Evolutionary conservation across 2,888 invertebrate species (phyloP).

Genomic region (Drosophila tanythrix): DNA sequence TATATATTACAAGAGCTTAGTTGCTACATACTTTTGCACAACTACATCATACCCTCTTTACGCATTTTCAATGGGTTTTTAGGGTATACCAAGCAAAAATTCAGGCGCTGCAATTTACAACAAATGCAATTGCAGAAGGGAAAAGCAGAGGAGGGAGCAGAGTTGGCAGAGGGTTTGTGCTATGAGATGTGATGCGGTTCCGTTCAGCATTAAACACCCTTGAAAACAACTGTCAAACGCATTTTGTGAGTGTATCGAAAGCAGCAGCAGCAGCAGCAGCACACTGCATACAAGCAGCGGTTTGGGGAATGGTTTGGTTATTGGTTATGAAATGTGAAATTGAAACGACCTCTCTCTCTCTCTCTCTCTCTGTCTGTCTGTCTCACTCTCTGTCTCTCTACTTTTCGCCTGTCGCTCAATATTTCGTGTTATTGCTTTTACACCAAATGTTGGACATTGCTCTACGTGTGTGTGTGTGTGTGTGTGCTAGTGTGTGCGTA

Average conservation of each 20-base stretch:
- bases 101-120: conserved; percentile 14
- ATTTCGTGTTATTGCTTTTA: conserved; percentile 63
- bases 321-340: conserved; percentile 43
- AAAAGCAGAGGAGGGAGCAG: background rate
- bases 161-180: background rate
- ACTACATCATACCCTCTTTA: background rate
- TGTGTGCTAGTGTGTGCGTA: conserved; percentile 8
- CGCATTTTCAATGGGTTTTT: background rate
- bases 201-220: conserved; percentile 74
- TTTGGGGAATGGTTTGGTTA: conserved; percentile 7
- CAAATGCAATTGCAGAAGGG: conserved; percentile 24
- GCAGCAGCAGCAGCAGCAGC: conserved; percentile 25
- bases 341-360: conserved; percentile 5
- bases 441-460: conserved; percentile 33
- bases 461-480: conserved; percentile 1
- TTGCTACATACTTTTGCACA: background rate
- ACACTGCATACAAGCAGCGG: conserved; percentile 18
- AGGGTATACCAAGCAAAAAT: background rate
- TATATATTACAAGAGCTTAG: background rate
- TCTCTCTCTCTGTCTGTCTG: background rate
- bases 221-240: conserved; percentile 82
- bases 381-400: no score
- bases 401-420: conserved; percentile 37
- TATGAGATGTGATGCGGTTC: conserved; percentile 11
- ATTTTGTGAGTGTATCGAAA: conserved; percentile 62